These are phyloP conservation scores for Sapayoa aenigma DNA, from an alignment of 2,113 vertebrate genomes.

Conservation along the genomic window DNA sequence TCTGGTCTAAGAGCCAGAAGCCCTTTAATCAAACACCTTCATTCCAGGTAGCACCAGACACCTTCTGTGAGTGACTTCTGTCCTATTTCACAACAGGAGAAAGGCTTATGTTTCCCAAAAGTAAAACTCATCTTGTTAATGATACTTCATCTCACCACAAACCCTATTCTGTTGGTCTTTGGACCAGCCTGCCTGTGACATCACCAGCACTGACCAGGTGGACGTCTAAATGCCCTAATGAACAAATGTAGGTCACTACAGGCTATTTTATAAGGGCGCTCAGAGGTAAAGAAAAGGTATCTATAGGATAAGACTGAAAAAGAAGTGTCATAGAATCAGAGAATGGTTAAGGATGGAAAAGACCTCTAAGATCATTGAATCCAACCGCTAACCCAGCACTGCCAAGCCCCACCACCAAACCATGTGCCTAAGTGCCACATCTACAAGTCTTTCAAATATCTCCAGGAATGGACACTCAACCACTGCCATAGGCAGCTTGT, in stretches of 20 bases:
- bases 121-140: not conserved
- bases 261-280: not conserved
- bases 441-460: not conserved
- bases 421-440: too few species aligned
- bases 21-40: not conserved
- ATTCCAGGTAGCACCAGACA: not conserved
- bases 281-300: not conserved
- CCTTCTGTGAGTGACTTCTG: not conserved
- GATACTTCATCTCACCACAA: not conserved
- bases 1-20: not conserved
- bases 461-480: fast-evolving
- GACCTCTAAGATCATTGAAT: too few species aligned
- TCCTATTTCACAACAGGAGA: not conserved
- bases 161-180: not conserved
- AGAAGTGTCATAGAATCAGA: not conserved
- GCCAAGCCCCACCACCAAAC: not conserved
- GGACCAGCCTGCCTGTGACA: not conserved
- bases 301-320: not conserved
- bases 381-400: not conserved
- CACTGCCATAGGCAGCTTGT: not conserved
- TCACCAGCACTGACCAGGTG: not conserved
- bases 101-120: not conserved
- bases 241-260: not conserved
- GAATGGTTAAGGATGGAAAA: not conserved
- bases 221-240: not conserved